Conservation (phyloP, 1,140 invertebrate species). For the Drosophila nasuta region DNA sequence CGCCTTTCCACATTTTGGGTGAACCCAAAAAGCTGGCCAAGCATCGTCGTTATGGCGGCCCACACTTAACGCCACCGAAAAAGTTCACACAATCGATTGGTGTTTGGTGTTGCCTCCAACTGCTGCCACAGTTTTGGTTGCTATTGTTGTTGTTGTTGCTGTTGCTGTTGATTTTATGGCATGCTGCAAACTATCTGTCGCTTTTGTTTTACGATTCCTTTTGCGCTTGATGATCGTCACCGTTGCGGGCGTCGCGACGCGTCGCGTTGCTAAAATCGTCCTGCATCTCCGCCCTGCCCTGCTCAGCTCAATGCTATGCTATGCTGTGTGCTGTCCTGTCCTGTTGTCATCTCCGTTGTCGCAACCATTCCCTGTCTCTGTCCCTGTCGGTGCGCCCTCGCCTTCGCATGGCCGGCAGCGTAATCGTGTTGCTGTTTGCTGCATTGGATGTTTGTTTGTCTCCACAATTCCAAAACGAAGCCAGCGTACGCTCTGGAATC, state of each 20-base stretch:
- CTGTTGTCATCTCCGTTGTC: not conserved
- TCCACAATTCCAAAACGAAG: constrained; percentile 45
- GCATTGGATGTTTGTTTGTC: constrained; percentile 80
- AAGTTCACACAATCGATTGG: constrained; percentile 77
- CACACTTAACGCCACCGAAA: constrained; percentile 72
- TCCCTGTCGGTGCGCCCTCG: not conserved
- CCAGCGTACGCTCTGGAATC: no score
- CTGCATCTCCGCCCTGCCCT: not conserved
- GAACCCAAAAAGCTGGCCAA: constrained; percentile 8
- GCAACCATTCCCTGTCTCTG: not conserved
- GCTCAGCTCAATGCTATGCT: no score
- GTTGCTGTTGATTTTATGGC: constrained; percentile 63
- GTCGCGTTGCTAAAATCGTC: constrained; percentile 6
- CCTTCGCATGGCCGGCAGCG: constrained; percentile 63
- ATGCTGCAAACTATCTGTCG: constrained; percentile 79
- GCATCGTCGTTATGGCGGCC: constrained; percentile 20
- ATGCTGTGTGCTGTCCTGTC: no score
- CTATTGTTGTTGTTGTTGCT: constrained; percentile 48
- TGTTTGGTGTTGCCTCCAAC: constrained; percentile 68
- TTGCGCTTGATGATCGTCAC: constrained; percentile 75
- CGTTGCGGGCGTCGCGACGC: constrained; percentile 37
- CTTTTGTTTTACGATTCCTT: constrained; percentile 83
- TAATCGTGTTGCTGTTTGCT: constrained; percentile 81
- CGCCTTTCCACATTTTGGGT: constrained; percentile 17
- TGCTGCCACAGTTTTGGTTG: constrained; percentile 31